A percentile compares a stretch with the other conserved stretches of the same genome.
Evolutionary conservation across 2,113 vertebrate genomes (phyloP).

Genomic region (Poeciliopsis retropinna): DNA sequence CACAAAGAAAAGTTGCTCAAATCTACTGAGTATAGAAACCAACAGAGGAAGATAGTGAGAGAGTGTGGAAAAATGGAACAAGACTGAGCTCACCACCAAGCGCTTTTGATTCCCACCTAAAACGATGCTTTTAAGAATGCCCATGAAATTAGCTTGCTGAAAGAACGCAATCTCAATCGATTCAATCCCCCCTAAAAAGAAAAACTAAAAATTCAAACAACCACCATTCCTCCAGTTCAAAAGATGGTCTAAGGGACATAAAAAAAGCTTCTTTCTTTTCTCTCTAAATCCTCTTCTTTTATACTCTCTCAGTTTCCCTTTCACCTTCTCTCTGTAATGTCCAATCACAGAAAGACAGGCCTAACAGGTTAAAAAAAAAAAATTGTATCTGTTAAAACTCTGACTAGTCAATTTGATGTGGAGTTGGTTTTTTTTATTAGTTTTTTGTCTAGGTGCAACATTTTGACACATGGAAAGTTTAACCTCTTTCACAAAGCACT

Average conservation of each 20-base stretch:
- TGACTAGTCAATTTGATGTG: conserved; percentile 8
- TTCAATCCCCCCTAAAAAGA: conserved; percentile 63
- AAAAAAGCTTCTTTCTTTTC: conserved; percentile 52
- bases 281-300: conserved; percentile 13
- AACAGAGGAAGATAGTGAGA: conserved; percentile 28
- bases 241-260: conserved; percentile 65
- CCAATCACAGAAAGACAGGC: conserved; percentile 37
- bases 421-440: neutral
- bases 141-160: conserved; percentile 74
- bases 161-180: conserved; percentile 74
- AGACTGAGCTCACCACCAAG: conserved; percentile 51
- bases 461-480: neutral
- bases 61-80: conserved; percentile 35
- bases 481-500: neutral
- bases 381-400: conserved; percentile 14
- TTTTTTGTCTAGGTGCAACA: neutral
- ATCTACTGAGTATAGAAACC: conserved; percentile 56
- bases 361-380: conserved; percentile 24
- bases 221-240: conserved; percentile 59
- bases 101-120: conserved; percentile 68
- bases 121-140: conserved; percentile 70
- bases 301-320: conserved; percentile 37
- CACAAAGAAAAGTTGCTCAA: conserved; percentile 47
- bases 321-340: conserved; percentile 37
- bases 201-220: conserved; percentile 65